A percentile compares a stretch with the other conserved stretches of the same genome.
These are phyloP conservation scores for Lophochroa leadbeateri DNA, from an alignment of 2,113 vertebrate species.

Conservation along the genomic window DNA sequence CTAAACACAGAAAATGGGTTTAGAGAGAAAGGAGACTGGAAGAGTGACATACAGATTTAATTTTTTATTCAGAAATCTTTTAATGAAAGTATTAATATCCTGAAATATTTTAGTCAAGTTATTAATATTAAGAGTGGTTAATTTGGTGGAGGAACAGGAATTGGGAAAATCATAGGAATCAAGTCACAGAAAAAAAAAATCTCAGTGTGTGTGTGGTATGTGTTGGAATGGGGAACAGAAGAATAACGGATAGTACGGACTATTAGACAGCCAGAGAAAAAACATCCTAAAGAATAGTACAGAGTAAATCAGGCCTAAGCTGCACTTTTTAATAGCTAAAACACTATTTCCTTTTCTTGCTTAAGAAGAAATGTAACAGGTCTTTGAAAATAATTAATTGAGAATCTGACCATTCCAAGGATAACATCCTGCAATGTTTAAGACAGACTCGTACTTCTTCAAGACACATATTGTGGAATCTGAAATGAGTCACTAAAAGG, in stretches of 20 bases:
- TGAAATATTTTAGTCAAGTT: neutral
- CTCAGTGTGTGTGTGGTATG: rapidly evolving
- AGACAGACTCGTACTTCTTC: neutral
- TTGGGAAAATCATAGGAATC: neutral
- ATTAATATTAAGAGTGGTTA: neutral
- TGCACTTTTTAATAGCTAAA: neutral
- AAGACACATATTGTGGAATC: neutral
- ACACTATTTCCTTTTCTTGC: neutral
- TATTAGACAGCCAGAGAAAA: neutral
- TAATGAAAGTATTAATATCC: neutral
- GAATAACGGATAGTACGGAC: neutral
- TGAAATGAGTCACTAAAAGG: neutral
- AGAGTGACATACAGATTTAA: neutral
- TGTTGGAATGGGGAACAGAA: neutral
- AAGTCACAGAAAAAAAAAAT: neutral
- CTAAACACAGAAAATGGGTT: neutral
- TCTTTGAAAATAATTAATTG: neutral
- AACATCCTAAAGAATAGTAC: neutral
- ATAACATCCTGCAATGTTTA: neutral
- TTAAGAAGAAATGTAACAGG: neutral
- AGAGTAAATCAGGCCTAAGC: neutral
- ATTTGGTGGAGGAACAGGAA: neutral
- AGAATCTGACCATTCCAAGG: neutral
- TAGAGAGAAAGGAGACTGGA: neutral
- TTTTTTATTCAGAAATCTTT: conserved; percentile 12